These are phyloP conservation scores for Yponomeuta cagnagella DNA, from an alignment of 2,888 invertebrate species.

Conservation along the genomic window DNA sequence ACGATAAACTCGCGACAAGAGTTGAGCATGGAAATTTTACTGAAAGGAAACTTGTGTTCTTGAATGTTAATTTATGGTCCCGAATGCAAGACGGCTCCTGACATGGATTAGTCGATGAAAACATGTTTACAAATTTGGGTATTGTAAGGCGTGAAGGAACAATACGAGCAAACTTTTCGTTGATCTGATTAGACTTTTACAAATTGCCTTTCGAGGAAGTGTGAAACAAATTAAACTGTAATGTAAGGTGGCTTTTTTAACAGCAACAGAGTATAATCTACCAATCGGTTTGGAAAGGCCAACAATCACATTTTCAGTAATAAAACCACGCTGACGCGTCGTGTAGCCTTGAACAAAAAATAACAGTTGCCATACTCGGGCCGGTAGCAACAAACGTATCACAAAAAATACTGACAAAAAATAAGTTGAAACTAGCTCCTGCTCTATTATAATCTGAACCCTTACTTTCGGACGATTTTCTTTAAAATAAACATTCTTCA, in stretches of 20 bases:
- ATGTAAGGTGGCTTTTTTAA: constrained; percentile 42
- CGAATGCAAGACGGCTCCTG: constrained; percentile 4
- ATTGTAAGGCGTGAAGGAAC: not conserved
- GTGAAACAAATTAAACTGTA: constrained; percentile 47
- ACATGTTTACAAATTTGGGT: constrained; percentile 6
- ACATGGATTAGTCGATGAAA: constrained; percentile 8
- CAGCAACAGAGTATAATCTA: constrained; percentile 36
- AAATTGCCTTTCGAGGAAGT: constrained; percentile 19
- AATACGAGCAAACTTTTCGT: not conserved
- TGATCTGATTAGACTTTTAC: not conserved
- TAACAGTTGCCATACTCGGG: constrained; percentile 48
- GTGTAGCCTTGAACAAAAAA: constrained; percentile 60
- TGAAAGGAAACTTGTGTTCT: constrained; percentile 45
- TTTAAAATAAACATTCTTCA: not conserved
- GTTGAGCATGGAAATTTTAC: constrained; percentile 51
- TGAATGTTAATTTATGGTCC: constrained; percentile 50
- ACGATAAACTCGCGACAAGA: constrained; percentile 55
- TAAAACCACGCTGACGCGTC: constrained; percentile 42
- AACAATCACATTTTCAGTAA: constrained; percentile 43
- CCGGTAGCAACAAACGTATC: constrained; percentile 40
- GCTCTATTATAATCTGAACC: not conserved
- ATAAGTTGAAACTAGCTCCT: constrained; percentile 24
- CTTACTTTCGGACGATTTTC: not conserved
- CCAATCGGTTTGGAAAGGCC: constrained; percentile 45
- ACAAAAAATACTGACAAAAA: constrained; percentile 62